Base-by-base conservation (phyloP, 2,888 invertebrate species). In the Rhorus exstirpatorius region DNA sequence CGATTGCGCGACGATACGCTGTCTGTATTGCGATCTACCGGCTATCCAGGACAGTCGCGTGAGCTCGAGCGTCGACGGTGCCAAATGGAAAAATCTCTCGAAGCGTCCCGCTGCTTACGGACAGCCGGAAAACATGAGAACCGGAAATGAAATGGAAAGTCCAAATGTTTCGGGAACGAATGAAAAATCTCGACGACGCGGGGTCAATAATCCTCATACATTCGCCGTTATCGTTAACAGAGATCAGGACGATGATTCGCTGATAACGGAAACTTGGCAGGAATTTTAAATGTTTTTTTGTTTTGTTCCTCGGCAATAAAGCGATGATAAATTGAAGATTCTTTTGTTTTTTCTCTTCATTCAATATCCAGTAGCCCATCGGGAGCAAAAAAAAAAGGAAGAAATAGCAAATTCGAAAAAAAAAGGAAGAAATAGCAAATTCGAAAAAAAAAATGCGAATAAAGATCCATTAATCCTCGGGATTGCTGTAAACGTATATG, bases 401-500 rank as follows among this genome's bases (percentile, higher is more conserved):
- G n/a, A n/a, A 31, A 31, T 31, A 3, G 31, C 31, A 31, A 31
- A 31, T 6, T 31, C 31, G 31, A 1, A 51, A 51, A 8, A 19
- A 51, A 21, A 21, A 51, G 1, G 2, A 21, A 4, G 7, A 7
- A n/a, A n/a, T n/a, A n/a, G n/a, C n/a, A n/a, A n/a, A n/a, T n/a
- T n/a, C n/a, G n/a, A n/a, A n/a, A n/a, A n/a, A n/a, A n/a, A n/a
- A n/a, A n/a, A n/a, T n/a, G n/a, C n/a, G n/a, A n/a, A n/a, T n/a
- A n/a, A n/a, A n/a, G n/a, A n/a, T n/a, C n/a, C n/a, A n/a, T n/a
- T 35, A 74, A 26, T 83, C 84, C 26, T 86, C 87, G 31, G 89
- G 83, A 63, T 94, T 93, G 60, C 96, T 94, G 85, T 95, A 96
- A 85, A 97, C 95, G 88, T 96, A 97, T 90, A 97, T 96, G 85